Evolutionary conservation across 53 echinoderm and acorn worm genomes (phyloP).

Genomic region (Crossaster papposus): DNA sequence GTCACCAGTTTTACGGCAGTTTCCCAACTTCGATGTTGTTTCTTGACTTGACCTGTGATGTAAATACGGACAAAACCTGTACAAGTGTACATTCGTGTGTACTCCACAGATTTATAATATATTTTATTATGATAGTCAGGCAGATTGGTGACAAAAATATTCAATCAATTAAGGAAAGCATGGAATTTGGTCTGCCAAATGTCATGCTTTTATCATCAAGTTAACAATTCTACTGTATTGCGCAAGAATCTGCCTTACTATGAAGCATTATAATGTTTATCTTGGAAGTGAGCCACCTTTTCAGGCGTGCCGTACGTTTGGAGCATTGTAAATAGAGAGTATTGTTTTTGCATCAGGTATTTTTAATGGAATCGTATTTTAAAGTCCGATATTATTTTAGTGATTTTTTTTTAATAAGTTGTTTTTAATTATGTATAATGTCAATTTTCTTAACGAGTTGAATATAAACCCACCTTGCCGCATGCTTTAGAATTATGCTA

Average conservation of each 20-base stretch:
- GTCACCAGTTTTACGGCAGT: neutral
- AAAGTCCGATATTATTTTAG: slow-evolving; percentile 3
- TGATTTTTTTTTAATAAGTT: neutral
- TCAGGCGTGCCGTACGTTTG: neutral
- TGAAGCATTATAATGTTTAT: no score
- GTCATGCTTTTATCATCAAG: no score
- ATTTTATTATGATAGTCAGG: slow-evolving; percentile 57
- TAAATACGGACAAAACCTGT: neutral
- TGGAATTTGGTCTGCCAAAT: no score
- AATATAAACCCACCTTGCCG: neutral
- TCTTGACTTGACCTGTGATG: neutral
- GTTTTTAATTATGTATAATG: slow-evolving; percentile 1
- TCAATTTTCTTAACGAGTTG: neutral
- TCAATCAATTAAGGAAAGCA: no score
- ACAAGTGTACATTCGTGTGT: slow-evolving; percentile 33
- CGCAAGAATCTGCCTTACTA: no score
- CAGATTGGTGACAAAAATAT: no score
- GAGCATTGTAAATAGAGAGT: slow-evolving; percentile 45
- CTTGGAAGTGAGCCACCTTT: slow-evolving; percentile 12
- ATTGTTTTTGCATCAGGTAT: neutral
- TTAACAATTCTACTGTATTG: no score
- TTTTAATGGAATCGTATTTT: slow-evolving; percentile 11
- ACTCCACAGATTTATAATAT: slow-evolving; percentile 42
- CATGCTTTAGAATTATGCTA: neutral
- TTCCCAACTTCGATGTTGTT: neutral